phyloP scores from a whole-genome alignment of 2,113 vertebrate genomes.

The Pithys albifrons region DNA sequence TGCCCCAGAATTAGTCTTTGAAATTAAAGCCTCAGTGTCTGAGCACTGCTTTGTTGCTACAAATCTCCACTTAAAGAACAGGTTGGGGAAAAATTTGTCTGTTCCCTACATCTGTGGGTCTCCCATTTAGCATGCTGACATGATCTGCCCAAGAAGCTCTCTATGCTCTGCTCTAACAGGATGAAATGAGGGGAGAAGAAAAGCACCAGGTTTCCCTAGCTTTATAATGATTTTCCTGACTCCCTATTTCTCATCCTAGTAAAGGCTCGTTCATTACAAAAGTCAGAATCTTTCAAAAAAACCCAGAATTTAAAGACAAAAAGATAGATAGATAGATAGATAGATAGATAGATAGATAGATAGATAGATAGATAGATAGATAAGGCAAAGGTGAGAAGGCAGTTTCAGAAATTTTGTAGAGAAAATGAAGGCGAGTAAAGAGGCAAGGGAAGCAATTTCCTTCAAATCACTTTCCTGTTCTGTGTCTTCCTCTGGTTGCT shows the following conservation, averaged over 20 bases:
- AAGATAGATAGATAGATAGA: neutral
- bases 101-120: neutral
- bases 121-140: fast-evolving
- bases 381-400: neutral
- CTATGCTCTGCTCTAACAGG: neutral
- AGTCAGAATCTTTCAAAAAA: neutral
- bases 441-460: neutral
- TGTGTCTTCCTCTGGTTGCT: neutral
- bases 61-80: neutral
- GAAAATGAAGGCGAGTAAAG: neutral
- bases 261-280: neutral
- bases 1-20: neutral
- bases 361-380: neutral
- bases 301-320: neutral
- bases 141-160: neutral
- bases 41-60: neutral
- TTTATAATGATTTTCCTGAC: neutral
- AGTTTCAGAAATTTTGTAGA: neutral
- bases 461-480: neutral
- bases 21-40: fast-evolving
- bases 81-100: neutral
- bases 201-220: neutral
- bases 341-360: neutral
- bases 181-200: neutral
- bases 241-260: neutral